phyloP scores from a whole-genome alignment of 2,113 vertebrate species.

The Micronisus gabar region DNA sequence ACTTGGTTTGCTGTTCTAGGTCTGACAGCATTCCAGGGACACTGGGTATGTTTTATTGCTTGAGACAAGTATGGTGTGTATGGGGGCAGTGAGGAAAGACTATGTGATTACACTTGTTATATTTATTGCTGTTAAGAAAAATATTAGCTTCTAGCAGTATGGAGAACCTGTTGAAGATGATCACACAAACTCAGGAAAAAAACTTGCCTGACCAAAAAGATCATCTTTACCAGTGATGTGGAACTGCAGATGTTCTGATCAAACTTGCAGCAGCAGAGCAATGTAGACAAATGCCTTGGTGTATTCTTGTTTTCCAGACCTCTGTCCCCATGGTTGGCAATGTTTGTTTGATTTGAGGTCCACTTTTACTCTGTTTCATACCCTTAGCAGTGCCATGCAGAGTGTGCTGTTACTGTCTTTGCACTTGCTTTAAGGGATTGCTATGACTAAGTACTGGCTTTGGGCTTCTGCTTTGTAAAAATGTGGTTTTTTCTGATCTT shows the following conservation, averaged over 20 bases:
- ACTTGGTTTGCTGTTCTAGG: neutral
- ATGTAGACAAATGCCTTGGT: neutral
- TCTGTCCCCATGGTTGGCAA: neutral
- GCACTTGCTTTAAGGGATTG: neutral
- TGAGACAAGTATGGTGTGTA: neutral
- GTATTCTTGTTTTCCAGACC: neutral
- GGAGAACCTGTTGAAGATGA: neutral
- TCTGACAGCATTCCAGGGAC: neutral
- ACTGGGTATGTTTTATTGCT: neutral
- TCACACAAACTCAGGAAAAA: neutral
- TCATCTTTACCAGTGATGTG: neutral
- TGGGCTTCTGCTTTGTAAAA: neutral
- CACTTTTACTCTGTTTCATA: too few species aligned
- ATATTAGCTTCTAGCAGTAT: neutral
- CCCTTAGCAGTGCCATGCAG: neutral
- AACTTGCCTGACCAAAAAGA: neutral
- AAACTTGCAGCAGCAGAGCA: neutral
- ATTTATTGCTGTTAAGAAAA: neutral
- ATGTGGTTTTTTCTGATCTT: neutral
- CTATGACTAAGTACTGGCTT: neutral
- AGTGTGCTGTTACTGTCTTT: neutral
- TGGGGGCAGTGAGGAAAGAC: neutral
- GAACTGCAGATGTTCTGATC: neutral
- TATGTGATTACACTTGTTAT: neutral
- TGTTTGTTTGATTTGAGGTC: neutral